These are phyloP conservation scores for Mobula hypostoma DNA, from an alignment of 2,113 vertebrate genomes.

Conservation along the genomic window DNA sequence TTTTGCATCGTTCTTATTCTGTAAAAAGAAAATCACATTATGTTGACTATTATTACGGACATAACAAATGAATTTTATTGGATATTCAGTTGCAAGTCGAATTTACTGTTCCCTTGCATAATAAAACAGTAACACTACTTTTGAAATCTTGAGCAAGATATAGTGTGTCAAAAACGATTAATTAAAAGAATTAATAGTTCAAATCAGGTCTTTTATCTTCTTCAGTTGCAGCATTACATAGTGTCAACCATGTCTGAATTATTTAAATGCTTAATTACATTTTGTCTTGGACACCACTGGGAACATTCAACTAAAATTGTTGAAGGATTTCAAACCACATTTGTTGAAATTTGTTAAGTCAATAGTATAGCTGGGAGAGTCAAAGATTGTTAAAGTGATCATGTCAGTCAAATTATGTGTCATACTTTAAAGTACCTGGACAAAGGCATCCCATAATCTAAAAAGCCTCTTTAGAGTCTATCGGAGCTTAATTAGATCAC, in stretches of 20 bases:
- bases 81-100: not conserved
- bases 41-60: not conserved
- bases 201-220: slow-evolving; percentile 5
- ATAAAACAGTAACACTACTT: not conserved
- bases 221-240: slow-evolving; percentile 22
- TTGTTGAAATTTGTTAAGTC: slow-evolving; percentile 25
- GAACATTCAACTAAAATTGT: not conserved
- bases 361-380: not conserved
- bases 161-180: slow-evolving; percentile 1
- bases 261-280: slow-evolving; percentile 27
- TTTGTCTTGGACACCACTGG: not conserved
- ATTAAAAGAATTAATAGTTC: slow-evolving; percentile 28
- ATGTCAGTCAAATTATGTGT: slow-evolving; percentile 14
- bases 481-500: not conserved
- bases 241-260: slow-evolving; percentile 17
- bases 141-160: not conserved
- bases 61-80: not conserved
- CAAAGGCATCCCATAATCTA: not conserved
- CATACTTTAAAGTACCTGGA: not conserved
- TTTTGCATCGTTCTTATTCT: not conserved
- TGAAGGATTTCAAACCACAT: slow-evolving; percentile 20
- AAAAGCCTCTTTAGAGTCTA: not conserved
- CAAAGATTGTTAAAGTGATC: not conserved
- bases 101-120: not conserved
- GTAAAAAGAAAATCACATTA: not conserved